These are phyloP conservation scores for Dromococcyx pavoninus DNA, from an alignment of 2,797 vertebrate genomes.

Conservation along the genomic window DNA sequence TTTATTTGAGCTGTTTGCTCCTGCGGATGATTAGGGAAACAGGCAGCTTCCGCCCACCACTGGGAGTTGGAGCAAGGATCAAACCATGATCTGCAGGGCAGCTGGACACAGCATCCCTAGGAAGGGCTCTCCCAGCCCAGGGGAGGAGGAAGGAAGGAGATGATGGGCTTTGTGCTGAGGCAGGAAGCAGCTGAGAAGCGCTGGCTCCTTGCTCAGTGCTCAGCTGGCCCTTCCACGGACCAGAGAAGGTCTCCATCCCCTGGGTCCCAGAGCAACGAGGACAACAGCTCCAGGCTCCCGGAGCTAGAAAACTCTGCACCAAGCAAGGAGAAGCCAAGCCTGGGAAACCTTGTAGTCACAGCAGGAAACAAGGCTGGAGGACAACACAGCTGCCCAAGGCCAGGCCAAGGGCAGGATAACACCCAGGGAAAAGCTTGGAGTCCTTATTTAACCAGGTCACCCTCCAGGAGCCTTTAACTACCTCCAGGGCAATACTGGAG, in stretches of 20 bases:
- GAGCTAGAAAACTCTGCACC: neutral
- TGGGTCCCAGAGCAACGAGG: neutral
- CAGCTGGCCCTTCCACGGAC: neutral
- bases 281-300: neutral
- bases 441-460: neutral
- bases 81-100: neutral
- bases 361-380: neutral
- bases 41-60: fast-evolving
- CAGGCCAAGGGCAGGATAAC: neutral
- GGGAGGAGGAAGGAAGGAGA: slow-evolving; percentile 13
- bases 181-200: neutral
- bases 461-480: neutral
- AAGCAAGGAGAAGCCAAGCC: neutral
- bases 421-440: fast-evolving
- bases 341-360: neutral
- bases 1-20: neutral
- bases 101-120: neutral
- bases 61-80: neutral
- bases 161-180: neutral
- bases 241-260: neutral
- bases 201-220: neutral
- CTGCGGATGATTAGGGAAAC: neutral
- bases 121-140: neutral
- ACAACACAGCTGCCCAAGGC: neutral
- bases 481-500: neutral